phyloP scores from a whole-genome alignment of 37 sponge, comb jelly and placozoan species.

The Cliona cf. orientalis region DNA sequence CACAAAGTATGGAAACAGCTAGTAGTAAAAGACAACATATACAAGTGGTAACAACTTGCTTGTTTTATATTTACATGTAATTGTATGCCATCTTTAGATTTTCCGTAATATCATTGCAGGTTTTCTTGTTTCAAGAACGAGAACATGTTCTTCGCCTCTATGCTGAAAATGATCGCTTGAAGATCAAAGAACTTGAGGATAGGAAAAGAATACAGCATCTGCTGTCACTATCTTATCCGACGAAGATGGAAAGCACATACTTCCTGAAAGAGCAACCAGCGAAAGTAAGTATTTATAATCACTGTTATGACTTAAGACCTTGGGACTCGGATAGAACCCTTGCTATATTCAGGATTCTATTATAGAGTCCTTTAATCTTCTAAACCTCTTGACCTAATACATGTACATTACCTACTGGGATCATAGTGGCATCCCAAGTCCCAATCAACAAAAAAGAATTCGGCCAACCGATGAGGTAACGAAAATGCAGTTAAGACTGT shows the following conservation, averaged over 20 bases:
- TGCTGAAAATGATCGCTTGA: conserved; percentile 97
- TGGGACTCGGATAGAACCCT: too few relatives aligned
- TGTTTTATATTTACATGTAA: neutral
- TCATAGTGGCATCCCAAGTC: too few relatives aligned
- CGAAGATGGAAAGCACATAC: conserved; percentile 78
- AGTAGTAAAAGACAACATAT: too few relatives aligned
- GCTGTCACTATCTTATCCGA: conserved; percentile 79
- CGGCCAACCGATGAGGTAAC: too few relatives aligned
- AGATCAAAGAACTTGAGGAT: conserved; percentile 94
- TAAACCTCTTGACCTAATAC: too few relatives aligned
- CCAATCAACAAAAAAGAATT: too few relatives aligned
- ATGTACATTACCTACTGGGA: too few relatives aligned
- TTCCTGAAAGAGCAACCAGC: conserved; percentile 76
- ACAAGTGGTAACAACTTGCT: neutral
- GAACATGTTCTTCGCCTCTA: conserved; percentile 95
- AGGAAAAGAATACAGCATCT: conserved; percentile 95
- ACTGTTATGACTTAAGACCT: neutral
- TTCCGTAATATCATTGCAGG: too few relatives aligned
- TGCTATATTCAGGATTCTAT: too few relatives aligned
- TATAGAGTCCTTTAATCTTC: too few relatives aligned
- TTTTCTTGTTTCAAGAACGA: conserved; percentile 94
- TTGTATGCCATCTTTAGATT: neutral
- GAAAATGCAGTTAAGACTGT: too few relatives aligned
- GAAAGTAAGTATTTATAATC: conserved; percentile 16
- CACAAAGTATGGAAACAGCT: neutral